phyloP scores from a whole-genome alignment of 2,113 vertebrate genomes.

The Marmota monax region DNA sequence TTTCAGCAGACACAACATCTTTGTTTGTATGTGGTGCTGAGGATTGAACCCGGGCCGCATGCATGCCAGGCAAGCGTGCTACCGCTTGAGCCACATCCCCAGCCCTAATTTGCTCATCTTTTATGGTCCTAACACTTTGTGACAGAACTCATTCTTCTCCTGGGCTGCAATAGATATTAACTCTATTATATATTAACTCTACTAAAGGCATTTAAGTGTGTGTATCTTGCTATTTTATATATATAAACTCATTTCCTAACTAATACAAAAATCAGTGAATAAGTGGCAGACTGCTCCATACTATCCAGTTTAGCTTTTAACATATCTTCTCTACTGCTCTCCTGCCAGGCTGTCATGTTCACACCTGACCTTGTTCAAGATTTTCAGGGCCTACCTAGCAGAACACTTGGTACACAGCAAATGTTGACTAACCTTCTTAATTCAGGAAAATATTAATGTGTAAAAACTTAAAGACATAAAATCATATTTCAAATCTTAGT shows the following conservation, averaged over 20 bases:
- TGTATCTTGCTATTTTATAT: not conserved
- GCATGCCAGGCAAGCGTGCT: too few species aligned
- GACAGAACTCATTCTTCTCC: not conserved
- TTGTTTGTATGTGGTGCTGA: too few species aligned
- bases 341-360: not conserved
- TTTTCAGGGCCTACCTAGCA: not conserved
- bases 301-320: not conserved
- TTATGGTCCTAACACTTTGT: not conserved
- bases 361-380: not conserved
- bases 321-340: not conserved
- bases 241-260: not conserved
- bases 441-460: slow-evolving; percentile 17
- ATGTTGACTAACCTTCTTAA: not conserved
- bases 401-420: not conserved
- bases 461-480: slow-evolving; percentile 63
- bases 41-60: too few species aligned
- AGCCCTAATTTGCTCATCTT: too few species aligned
- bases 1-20: too few species aligned
- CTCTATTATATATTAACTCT: not conserved
- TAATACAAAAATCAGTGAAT: slow-evolving; percentile 2
- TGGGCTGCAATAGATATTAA: not conserved
- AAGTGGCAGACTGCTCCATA: not conserved
- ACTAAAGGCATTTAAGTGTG: not conserved
- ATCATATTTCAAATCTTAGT: slow-evolving; percentile 14
- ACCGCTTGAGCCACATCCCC: too few species aligned